Base-by-base conservation (phyloP, 2,888 invertebrate species). In the Plagodis dolabraria region DNA sequence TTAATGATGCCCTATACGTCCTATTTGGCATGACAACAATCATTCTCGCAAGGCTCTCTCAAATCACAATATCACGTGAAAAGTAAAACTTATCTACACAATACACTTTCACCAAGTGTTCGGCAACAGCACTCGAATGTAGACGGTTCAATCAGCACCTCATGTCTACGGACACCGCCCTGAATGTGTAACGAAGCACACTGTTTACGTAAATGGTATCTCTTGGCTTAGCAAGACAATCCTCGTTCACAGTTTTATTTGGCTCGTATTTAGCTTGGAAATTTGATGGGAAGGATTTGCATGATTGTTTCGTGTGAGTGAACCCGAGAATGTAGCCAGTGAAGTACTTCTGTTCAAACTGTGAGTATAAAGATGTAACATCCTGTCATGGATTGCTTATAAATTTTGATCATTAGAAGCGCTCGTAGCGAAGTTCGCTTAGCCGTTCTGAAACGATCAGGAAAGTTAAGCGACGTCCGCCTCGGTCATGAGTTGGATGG, bases 141-240 rank as follows among this genome's bases (percentile, higher is more conserved):
- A 74, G 71, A 66, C 69, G 68, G 70, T 74, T 73, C 76, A 76
- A 76, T 74, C 77, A 75, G 71, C 70, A 73, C 72, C 71, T 75
- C 67, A 71, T 72, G 74, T 70, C 68, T 68, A 52, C 57, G 58
- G 48, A 60, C 61, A 65, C 50, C 60, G 70, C 62, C 65, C 70
- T 72, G 74, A 77, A 77, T 77, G 77, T 73, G 76, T 76, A 76
- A 76, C 73, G 72, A 76, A 74, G 70, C 74, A 63, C 22, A 42
- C 54, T 64, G 63, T 68, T 70, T 69, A 69, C 71, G 68, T 67
- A 75, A 77, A 74, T 65, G 67, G 67, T 67, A 68, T 68, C 63
- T 67, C 64, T 70, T 71, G 65, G 64, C 64, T 70, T 65, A 64
- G 57, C 55, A 65, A 60, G 59, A 67, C 61, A 62, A 49, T 67